These are phyloP conservation scores for Exocentrus adspersus DNA, from an alignment of 2,888 invertebrate species.

Conservation along the genomic window DNA sequence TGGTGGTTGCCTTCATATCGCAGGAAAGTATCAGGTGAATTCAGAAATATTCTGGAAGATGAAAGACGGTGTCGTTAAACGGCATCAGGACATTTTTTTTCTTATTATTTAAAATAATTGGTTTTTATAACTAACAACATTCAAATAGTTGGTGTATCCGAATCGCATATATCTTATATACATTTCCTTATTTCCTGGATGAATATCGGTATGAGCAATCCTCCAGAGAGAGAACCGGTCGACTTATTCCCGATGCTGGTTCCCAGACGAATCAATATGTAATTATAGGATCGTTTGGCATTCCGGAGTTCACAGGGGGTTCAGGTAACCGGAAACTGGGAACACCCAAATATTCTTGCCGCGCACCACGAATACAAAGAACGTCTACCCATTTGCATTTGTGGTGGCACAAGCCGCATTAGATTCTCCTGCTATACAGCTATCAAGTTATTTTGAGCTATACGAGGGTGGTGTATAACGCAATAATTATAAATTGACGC, in stretches of 20 bases:
- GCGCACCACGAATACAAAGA: slow-evolving; percentile 44
- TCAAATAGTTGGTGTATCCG: too few species aligned
- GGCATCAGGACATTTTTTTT: too few species aligned
- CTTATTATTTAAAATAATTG: too few species aligned
- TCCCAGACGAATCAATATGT: slow-evolving; percentile 49
- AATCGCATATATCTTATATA: too few species aligned
- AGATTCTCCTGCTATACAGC: neutral
- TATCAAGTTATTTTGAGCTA: neutral
- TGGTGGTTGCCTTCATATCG: slow-evolving; percentile 20
- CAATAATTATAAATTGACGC: neutral
- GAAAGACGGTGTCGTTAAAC: neutral
- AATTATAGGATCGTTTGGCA: slow-evolving; percentile 52
- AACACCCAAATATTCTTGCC: slow-evolving; percentile 41
- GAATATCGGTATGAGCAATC: too few species aligned
- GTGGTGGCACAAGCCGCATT: neutral
- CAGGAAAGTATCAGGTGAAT: slow-evolving; percentile 1
- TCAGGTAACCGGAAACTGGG: slow-evolving; percentile 35
- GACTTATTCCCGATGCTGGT: slow-evolving; percentile 22
- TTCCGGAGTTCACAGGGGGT: slow-evolving; percentile 39
- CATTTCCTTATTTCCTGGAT: neutral
- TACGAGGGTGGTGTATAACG: neutral
- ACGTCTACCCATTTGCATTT: slow-evolving; percentile 45
- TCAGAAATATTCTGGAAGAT: neutral
- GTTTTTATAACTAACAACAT: too few species aligned
- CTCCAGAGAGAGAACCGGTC: slow-evolving; percentile 10